Conservation (phyloP, 2,113 vertebrate species). For the Carassius carassius region DNA sequence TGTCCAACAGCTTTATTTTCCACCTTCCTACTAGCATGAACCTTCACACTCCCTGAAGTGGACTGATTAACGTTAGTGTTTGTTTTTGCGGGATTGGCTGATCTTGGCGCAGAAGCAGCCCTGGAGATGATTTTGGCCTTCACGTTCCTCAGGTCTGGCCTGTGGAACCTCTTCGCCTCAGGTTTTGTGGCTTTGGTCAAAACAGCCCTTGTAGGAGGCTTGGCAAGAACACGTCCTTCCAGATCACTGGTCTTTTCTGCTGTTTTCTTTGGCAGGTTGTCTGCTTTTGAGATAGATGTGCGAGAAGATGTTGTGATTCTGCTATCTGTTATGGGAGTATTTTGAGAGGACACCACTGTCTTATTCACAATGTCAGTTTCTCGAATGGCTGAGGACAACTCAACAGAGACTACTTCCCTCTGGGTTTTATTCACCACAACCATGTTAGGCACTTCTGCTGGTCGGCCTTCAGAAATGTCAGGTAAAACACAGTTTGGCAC, state of each 20-base stretch:
- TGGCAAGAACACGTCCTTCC: neutral
- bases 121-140: conserved; percentile 63
- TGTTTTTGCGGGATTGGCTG: conserved; percentile 43
- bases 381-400: neutral
- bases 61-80: conserved; percentile 6
- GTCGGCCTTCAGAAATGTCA: neutral
- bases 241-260: conserved; percentile 14
- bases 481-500: neutral
- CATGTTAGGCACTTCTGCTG: neutral
- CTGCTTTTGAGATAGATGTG: neutral
- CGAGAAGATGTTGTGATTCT: neutral
- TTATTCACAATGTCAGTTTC: neutral
- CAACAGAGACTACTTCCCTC: neutral
- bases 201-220: neutral
- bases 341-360: neutral
- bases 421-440: neutral
- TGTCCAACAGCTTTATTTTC: conserved; percentile 31
- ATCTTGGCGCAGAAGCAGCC: conserved; percentile 6
- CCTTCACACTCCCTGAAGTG: conserved; percentile 35
- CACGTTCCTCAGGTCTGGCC: conserved; percentile 57
- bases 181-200: conserved; percentile 22
- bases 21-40: conserved; percentile 49
- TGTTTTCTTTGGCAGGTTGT: conserved; percentile 12
- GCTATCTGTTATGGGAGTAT: neutral
- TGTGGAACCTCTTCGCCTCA: conserved; percentile 49